phyloP scores from a whole-genome alignment of 1,140 invertebrate species.

The Pectinophora gossypiella region DNA sequence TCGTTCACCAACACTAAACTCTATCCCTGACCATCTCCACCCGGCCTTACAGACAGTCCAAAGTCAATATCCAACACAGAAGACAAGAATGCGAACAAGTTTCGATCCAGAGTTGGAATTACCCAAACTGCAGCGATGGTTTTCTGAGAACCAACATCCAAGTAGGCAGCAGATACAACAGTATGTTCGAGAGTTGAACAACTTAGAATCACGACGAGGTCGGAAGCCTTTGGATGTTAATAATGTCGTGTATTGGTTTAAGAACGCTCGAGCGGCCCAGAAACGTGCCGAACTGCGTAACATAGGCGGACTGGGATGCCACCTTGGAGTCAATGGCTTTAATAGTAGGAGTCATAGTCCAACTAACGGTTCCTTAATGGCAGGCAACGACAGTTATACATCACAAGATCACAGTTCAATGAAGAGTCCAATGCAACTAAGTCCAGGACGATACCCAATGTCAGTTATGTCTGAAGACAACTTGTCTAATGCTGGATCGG shows the following conservation, averaged over 20 bases:
- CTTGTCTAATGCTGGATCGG: slow-evolving; percentile 77
- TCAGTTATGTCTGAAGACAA: slow-evolving; percentile 77
- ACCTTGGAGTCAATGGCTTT: slow-evolving; percentile 78
- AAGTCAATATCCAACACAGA: slow-evolving; percentile 87
- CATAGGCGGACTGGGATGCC: slow-evolving; percentile 74
- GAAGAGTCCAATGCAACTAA: slow-evolving; percentile 71
- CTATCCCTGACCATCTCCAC: slow-evolving; percentile 75
- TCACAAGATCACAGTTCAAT: slow-evolving; percentile 75
- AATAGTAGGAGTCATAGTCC: slow-evolving; percentile 79
- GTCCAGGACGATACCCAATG: slow-evolving; percentile 70
- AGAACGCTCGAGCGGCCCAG: slow-evolving; percentile 96
- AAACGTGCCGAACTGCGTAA: slow-evolving; percentile 88
- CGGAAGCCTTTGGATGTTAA: slow-evolving; percentile 96
- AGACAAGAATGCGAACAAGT: slow-evolving; percentile 93
- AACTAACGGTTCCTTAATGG: slow-evolving; percentile 74
- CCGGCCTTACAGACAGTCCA: slow-evolving; percentile 84
- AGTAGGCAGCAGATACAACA: slow-evolving; percentile 95
- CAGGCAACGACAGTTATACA: slow-evolving; percentile 72
- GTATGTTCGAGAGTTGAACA: slow-evolving; percentile 95
- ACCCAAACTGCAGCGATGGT: slow-evolving; percentile 96
- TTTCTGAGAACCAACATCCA: slow-evolving; percentile 96
- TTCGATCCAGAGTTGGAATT: slow-evolving; percentile 97
- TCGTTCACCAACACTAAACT: slow-evolving; percentile 59
- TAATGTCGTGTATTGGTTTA: slow-evolving; percentile 99
- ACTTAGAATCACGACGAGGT: slow-evolving; percentile 92